Conservation (phyloP, 1,140 invertebrate genomes). For the Brachionus calyciflorus region DNA sequence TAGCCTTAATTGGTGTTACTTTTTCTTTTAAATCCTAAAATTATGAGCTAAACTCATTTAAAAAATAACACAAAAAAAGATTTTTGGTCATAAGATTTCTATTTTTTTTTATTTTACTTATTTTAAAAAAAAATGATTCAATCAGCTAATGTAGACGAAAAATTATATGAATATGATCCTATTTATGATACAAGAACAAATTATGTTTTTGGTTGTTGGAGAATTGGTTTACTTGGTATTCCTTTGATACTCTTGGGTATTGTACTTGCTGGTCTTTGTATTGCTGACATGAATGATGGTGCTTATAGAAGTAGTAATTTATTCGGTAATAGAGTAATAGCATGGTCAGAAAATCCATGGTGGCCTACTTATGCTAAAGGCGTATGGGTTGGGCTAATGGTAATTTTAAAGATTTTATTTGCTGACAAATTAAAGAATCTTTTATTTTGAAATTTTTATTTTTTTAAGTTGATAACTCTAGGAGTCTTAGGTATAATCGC, state of each 20-base stretch:
- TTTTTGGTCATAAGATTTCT: no score
- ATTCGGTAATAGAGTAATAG: background rate
- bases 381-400: conserved; percentile 16
- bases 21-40: no score
- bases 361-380: conserved; percentile 40
- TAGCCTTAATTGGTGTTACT: conserved; percentile 13
- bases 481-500: conserved; percentile 6
- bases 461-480: background rate
- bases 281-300: conserved; percentile 23
- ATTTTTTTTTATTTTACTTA: background rate
- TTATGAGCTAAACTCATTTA: no score
- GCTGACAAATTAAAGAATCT: no score
- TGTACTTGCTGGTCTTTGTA: background rate
- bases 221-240: conserved; percentile 5
- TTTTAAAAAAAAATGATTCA: background rate
- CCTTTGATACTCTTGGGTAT: background rate
- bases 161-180: conserved; percentile 3
- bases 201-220: background rate
- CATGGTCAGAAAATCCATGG: conserved; percentile 28
- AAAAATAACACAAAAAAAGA: no score
- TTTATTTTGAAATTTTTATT: background rate
- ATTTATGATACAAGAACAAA: conserved; percentile 9
- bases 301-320: background rate
- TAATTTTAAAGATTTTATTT: no score
- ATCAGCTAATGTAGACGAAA: background rate